phyloP scores from a whole-genome alignment of 2,888 invertebrate genomes.

The Allophyes oxyacanthae region DNA sequence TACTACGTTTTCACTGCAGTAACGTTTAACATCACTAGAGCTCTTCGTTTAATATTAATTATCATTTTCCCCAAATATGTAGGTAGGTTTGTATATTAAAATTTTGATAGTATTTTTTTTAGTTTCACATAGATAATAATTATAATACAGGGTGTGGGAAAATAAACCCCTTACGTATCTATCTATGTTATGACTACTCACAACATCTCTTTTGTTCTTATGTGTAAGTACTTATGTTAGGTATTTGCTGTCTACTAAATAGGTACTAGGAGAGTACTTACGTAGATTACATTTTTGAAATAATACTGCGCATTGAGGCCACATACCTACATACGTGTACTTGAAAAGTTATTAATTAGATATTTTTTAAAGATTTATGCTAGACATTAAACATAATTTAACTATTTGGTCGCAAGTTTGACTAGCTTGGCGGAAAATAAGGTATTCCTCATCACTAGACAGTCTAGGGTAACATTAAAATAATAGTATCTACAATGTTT shows the following conservation, averaged over 20 bases:
- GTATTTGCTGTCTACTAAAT: constrained; percentile 12
- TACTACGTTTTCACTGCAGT: constrained; percentile 59
- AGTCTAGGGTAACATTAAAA: constrained; percentile 2
- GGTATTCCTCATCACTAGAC: constrained; percentile 19
- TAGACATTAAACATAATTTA: constrained; percentile 36
- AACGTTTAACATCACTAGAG: constrained; percentile 65
- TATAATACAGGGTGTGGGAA: constrained; percentile 20
- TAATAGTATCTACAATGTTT: constrained; percentile 3
- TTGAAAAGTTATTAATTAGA: constrained; percentile 11
- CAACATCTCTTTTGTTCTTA: constrained; percentile 44
- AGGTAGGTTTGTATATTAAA: constrained; percentile 23
- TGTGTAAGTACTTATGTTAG: constrained; percentile 13
- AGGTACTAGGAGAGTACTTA: neutral
- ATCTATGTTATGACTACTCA: constrained; percentile 40
- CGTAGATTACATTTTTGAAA: constrained; percentile 7
- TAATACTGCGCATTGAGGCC: neutral
- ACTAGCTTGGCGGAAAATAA: constrained; percentile 47
- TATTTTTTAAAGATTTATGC: constrained; percentile 23
- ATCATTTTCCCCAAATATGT: constrained; percentile 24
- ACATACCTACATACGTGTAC: neutral
- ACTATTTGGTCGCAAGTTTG: constrained; percentile 50
- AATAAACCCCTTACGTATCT: constrained; percentile 28
- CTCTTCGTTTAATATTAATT: constrained; percentile 41
- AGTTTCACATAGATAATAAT: constrained; percentile 9
- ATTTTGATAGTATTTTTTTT: constrained; percentile 28